phyloP scores from a whole-genome alignment of 2,888 invertebrate species.

The Nowickia ferox region DNA sequence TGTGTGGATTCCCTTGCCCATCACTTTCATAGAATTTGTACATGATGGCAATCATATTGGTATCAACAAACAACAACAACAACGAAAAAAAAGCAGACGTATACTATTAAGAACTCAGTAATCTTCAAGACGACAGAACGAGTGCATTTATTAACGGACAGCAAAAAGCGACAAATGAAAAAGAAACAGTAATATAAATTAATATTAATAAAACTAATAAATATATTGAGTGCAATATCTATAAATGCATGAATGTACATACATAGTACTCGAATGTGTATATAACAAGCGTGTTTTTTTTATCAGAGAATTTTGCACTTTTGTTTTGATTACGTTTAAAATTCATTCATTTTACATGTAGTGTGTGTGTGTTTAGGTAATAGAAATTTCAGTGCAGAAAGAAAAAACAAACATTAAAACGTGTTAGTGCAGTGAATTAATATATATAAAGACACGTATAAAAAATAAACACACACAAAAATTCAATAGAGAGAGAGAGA shows the following conservation, averaged over 20 bases:
- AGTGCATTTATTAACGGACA: conserved; percentile 51
- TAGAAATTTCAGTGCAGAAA: conserved; percentile 32
- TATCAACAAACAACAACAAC: conserved; percentile 49
- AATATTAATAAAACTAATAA: neutral
- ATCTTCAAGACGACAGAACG: conserved; percentile 58
- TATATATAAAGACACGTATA: conserved; percentile 49
- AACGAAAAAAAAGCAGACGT: conserved; percentile 54
- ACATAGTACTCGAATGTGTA: neutral
- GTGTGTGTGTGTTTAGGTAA: conserved; percentile 13
- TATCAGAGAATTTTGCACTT: conserved; percentile 21
- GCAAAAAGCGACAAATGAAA: conserved; percentile 2
- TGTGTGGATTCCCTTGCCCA: conserved; percentile 14
- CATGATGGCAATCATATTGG: conserved; percentile 50
- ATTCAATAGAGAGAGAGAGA: conserved; percentile 12
- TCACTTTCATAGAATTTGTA: neutral
- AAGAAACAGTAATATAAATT: neutral
- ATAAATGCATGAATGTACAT: too few species aligned
- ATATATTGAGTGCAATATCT: neutral
- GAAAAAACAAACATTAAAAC: conserved; percentile 21
- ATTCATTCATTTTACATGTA: neutral
- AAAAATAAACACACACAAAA: conserved; percentile 11
- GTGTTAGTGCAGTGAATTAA: conserved; percentile 34
- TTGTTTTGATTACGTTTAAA: conserved; percentile 55
- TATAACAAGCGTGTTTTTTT: neutral
- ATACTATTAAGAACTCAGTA: conserved; percentile 63